A percentile compares a stretch with the other conserved stretches of the same genome.
Evolutionary conservation across 2,797 vertebrate genomes (phyloP).

Genomic region (Setipinna tenuifilis): DNA sequence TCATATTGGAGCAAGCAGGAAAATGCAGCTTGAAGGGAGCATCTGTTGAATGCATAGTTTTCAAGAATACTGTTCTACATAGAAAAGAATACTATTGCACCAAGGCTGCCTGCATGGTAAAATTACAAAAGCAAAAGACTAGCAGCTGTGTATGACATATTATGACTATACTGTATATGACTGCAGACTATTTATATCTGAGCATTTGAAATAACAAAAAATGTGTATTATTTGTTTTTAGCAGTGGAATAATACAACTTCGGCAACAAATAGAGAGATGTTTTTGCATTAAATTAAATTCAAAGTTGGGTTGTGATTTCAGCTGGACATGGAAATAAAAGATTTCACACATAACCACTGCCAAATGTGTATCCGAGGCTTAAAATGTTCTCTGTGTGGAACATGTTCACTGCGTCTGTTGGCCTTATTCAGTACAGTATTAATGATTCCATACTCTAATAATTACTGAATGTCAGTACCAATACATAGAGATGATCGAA

Average conservation of each 20-base stretch:
- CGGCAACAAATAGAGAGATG: not conserved
- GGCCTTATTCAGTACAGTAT: not conserved
- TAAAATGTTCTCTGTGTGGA: no score
- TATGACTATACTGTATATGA: not conserved
- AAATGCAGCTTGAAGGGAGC: not conserved
- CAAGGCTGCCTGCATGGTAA: not conserved
- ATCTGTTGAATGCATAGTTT: not conserved
- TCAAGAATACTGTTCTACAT: not conserved
- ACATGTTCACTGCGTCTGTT: not conserved
- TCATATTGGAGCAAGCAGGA: not conserved
- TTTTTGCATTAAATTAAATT: not conserved
- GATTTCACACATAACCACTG: no score
- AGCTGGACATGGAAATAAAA: not conserved
- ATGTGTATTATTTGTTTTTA: not conserved
- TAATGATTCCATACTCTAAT: not conserved
- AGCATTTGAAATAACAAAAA: not conserved
- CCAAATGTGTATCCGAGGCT: not conserved
- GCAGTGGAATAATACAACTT: not conserved
- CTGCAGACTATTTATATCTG: no score
- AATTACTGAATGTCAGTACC: not conserved
- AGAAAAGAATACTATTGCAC: not conserved
- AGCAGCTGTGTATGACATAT: not conserved
- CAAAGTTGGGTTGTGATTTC: not conserved
- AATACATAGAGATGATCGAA: not conserved
- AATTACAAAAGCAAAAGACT: not conserved